Base-by-base conservation (phyloP, 2,797 vertebrate species). In the Aphelocoma californica region DNA sequence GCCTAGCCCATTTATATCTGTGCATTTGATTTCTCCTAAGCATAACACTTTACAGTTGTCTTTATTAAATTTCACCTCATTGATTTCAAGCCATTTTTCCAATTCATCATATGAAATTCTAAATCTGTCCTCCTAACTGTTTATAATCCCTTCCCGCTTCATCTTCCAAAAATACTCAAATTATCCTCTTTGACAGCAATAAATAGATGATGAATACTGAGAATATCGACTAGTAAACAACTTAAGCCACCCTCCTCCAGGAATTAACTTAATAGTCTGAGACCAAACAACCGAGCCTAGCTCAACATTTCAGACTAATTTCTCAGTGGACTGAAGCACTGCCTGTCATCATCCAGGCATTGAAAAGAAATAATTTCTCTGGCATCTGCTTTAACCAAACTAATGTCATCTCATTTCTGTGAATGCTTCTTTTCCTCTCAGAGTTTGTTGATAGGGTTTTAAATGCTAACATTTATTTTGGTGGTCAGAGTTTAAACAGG, bases 1-100 rank as follows among this genome's bases (percentile, higher is more conserved):
- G 86, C 57, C 88, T 18, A 44, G 57, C 12, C 65, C 72, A n/a
- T 88, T 87, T 69, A 32, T 82, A 71, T 72, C 66, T 48, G 31
- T 78, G 82, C 69, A 78, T 78, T 91, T 94, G 84, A 95, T 92
- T 96, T 95, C 87, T 93, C 89, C 23, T 54, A 94, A 96, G 90
- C 19, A n/a, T 81, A 93, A 96, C 93, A 72, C 84, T 96, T 89
- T 65, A 89, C 16, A 2, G 75, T 51, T 58, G 23, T 44, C 69
- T 93, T 97, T 94, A 96, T 93, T 96, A 91, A 91, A 96, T 97
- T 94, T 87, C 72, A 66, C 12, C 65, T 60, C 81, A 94, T 93
- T 14, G 93, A 95, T 97, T 96, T 89, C 65, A 75, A 88, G 86
- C 38, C 50, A 36, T 86, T 78, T 91, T 92, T 86, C 84, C 79